phyloP scores from a whole-genome alignment of 2,888 invertebrate species.

The Drosophila suboccidentalis region DNA sequence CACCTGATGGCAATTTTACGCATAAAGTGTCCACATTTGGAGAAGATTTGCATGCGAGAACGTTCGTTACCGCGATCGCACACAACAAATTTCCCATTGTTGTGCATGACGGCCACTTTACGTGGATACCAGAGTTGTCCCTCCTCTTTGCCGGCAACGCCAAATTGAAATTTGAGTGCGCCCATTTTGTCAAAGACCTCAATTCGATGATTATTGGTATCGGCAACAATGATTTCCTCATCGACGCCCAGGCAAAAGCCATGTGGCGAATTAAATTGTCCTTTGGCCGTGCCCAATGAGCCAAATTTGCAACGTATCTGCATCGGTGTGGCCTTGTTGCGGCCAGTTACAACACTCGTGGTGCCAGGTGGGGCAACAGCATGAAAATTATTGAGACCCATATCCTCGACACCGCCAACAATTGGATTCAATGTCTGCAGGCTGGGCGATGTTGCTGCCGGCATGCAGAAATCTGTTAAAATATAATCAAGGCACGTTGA shows the following conservation, averaged over 20 bases:
- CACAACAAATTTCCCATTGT: constrained; percentile 96
- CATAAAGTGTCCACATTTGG: constrained; percentile 97
- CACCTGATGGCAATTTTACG: constrained; percentile 94
- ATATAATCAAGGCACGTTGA: constrained; percentile 88
- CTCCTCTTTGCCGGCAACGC: constrained; percentile 97
- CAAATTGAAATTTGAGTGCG: constrained; percentile 97
- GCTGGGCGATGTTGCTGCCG: constrained; percentile 89
- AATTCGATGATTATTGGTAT: constrained; percentile 98
- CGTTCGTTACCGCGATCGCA: constrained; percentile 98
- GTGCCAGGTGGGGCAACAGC: constrained; percentile 85
- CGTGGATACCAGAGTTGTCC: constrained; percentile 99
- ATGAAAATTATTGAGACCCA: constrained; percentile 85
- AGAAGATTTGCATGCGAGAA: constrained; percentile 98
- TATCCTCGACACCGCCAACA: constrained; percentile 85
- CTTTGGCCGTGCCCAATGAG: constrained; percentile 95
- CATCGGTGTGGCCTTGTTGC: constrained; percentile 93
- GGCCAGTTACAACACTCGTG: constrained; percentile 86
- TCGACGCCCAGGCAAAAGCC: constrained; percentile 98
- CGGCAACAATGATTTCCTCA: constrained; percentile 98
- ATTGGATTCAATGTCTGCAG: constrained; percentile 85
- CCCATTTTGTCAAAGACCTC: constrained; percentile 98
- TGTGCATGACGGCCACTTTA: constrained; percentile 96
- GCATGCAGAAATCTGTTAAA: constrained; percentile 88
- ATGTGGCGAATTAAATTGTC: constrained; percentile 98
- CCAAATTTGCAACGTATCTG: constrained; percentile 97